A percentile compares a stretch with the other conserved stretches of the same genome.
Conservation (phyloP, 2,888 invertebrate genomes). For the Philhelius pedissequus region DNA sequence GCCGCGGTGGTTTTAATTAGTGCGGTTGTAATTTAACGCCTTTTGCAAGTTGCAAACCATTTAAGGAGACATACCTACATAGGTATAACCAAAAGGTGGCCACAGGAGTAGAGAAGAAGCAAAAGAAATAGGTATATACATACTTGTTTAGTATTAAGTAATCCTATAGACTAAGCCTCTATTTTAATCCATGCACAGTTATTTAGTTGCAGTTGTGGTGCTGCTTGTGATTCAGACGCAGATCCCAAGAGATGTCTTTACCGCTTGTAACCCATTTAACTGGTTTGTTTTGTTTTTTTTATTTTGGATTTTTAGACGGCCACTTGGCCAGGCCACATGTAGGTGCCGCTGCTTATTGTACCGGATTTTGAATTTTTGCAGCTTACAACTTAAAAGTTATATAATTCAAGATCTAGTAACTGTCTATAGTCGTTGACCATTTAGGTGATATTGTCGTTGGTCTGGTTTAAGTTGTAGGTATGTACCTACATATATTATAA, state of each 20-base stretch:
- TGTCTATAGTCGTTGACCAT: constrained; percentile 56
- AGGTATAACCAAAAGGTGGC: background rate
- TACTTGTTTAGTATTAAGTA: constrained; percentile 25
- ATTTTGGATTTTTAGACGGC: background rate
- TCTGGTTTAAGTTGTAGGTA: constrained; percentile 37
- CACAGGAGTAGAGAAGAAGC: background rate
- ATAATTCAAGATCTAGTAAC: constrained; percentile 42
- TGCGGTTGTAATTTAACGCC: constrained; percentile 59
- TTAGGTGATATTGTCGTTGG: constrained; percentile 22
- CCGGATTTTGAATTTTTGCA: constrained; percentile 25
- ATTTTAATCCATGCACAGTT: constrained; percentile 27
- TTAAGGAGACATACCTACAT: background rate
- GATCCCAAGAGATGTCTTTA: constrained; percentile 11
- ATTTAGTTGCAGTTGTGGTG: constrained; percentile 22
- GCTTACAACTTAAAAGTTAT: constrained; percentile 34
- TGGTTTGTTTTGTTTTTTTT: background rate
- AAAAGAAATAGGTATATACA: background rate
- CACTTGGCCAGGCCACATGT: background rate
- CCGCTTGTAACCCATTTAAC: constrained; percentile 17
- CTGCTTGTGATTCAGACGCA: constrained; percentile 27
- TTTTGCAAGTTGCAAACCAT: constrained; percentile 18
- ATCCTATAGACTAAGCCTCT: constrained; percentile 3
- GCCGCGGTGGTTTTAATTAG: constrained; percentile 42
- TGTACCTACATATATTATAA: background rate
- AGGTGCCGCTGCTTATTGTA: constrained; percentile 15